Base-by-base conservation (phyloP, 2,113 vertebrate genomes). In the Pelecanus crispus region DNA sequence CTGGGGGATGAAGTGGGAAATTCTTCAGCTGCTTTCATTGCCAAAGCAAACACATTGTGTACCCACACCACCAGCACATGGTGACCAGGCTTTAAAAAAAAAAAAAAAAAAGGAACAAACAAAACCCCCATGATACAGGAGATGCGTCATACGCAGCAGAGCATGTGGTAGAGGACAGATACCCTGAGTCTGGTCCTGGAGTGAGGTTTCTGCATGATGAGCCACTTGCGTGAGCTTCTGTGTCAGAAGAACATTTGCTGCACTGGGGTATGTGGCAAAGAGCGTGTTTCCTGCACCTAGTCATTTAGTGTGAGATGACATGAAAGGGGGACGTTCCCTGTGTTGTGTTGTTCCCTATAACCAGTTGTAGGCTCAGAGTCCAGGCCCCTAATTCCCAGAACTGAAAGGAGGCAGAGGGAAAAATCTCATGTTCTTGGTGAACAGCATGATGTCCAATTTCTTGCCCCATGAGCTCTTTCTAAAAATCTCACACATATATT, bases 1-100 rank as follows among this genome's bases (percentile, higher is more conserved):
- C 68, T 93, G 92, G 92, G 80, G 96, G 94, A 91, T 59, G 94
- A 94, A 88, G 86, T 92, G 95, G 94, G 94, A 96, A 95, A 96
- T 94, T 95, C 80, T 95, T 97, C 94, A 96, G 86, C 93, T 95
- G 88, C 65, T 95, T 86, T 89, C 83, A 59, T 38, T 95, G 94
- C 91, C 95, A 96, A 95, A 86, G 91, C 80, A 92, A 96, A 95
- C 93, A 96, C 67, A 71, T 8, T 84, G 55, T 81, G 94, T 91
- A 95, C 95, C 95, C 94, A 86, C 96, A 78, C 91, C 68, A 81
- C 42, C 91, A 93, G 72, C 91, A 96, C 63, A 71, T 78, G 77
- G 89, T 92, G 80, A 67, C 83, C 91, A 92, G n/a, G 50, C 59
- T 82, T 71, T 36, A 25, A 47, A 56, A n/a, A 25, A 25, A 49